Evolutionary conservation across 2,888 invertebrate genomes (phyloP), one percentile per base, ranked within the genome.

Genomic region (Molanna angustata): DNA sequence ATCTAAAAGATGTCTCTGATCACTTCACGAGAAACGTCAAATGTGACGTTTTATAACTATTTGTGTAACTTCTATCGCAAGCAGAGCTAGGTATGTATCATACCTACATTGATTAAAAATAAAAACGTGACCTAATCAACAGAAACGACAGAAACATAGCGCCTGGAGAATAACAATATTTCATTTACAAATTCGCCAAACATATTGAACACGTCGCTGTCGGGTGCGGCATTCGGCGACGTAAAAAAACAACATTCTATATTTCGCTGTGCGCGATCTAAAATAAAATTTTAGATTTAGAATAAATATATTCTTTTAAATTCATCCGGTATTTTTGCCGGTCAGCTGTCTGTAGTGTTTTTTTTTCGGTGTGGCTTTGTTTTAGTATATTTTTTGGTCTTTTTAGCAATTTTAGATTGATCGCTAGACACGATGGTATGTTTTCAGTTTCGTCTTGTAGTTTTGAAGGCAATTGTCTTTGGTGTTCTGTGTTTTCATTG

Each of bases 91-190:
- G 41, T 53, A 39, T 16, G 52, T 53, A 53, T 35, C 13, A 11
- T 13, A 31, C 14, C 39, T 9, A 35, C 27, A 11, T 51, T 37
- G 48, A 53, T 43, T 53, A 53, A 48, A 48, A 53, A 53, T 53
- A 53, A 35, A 53, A 35, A 20, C 27, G 39, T 53, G 52, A 53
- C 43, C 48, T 53, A 53, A 53, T 53, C 48, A 16, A 18, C 31
- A 49, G 40, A 27, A 41, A 13, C 21, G 16, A 37, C 40, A 21
- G 22, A 20, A 14, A 6, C 47, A n/a, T 18, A 11, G 39, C 27
- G 18, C 16, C 20, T 18, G n/a, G 20, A 21, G 43, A 14, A 42
- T 21, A 27, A 40, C 20, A 27, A 31, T 17, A 20, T 27, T 43
- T 31, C 17, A 19, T 41, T 43, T 50, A 32, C 6, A 32, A 7